Conservation (phyloP, 2,888 invertebrate genomes). For the Dorcus parallelipipedus region DNA sequence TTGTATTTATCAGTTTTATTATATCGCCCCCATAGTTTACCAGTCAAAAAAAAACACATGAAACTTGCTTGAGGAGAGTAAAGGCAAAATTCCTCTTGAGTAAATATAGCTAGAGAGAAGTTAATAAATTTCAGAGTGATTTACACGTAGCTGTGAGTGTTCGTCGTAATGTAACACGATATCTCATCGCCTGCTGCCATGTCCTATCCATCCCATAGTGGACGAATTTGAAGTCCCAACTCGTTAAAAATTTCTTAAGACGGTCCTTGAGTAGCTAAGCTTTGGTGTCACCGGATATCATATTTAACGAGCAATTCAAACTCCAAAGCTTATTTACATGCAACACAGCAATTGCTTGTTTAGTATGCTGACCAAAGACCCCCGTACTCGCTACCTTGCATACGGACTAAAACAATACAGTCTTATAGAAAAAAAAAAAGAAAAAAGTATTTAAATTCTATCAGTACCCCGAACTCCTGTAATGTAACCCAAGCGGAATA, state of each 20-base stretch:
- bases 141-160: constrained; percentile 4
- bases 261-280: constrained; percentile 22
- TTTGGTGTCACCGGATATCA: constrained; percentile 33
- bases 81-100: too few species aligned
- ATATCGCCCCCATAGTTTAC: too few species aligned
- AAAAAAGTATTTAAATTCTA: constrained; percentile 22
- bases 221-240: background rate
- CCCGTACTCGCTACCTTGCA: constrained; percentile 26
- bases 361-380: constrained; percentile 27
- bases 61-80: too few species aligned
- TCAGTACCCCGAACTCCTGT: constrained; percentile 10
- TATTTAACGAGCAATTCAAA: constrained; percentile 36
- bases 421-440: constrained; percentile 21
- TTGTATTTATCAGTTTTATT: too few species aligned
- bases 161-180: background rate
- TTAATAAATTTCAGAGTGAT: constrained; percentile 21
- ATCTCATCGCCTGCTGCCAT: background rate
- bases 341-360: constrained; percentile 28
- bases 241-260: constrained; percentile 1
- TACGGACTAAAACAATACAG: constrained; percentile 29
- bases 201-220: background rate
- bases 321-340: constrained; percentile 31
- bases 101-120: background rate
- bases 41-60: too few species aligned
- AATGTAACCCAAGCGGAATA: constrained; percentile 10